phyloP scores from a whole-genome alignment of 92 coral and sea anemone genomes.

The Anthopleura xanthogrammica region DNA sequence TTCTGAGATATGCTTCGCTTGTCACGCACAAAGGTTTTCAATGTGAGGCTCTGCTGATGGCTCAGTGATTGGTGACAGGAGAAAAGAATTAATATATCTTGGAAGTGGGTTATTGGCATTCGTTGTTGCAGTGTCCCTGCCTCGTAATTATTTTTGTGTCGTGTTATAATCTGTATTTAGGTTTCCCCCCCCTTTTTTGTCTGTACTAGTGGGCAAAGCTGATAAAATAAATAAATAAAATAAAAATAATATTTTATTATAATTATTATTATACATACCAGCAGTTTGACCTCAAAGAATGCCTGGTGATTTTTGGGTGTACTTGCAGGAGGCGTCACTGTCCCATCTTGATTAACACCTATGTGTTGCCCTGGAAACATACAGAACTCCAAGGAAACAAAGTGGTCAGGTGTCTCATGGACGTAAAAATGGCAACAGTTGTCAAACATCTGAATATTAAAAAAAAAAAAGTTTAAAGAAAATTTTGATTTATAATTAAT shows the following conservation, averaged over 20 bases:
- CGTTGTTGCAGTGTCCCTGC: too few species aligned
- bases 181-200: too few species aligned
- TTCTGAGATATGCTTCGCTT: too few species aligned
- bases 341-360: constrained; percentile 43
- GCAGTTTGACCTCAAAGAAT: constrained; percentile 54
- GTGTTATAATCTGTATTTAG: too few species aligned
- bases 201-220: too few species aligned
- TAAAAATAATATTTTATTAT: background rate
- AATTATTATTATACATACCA: constrained; percentile 29
- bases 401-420: constrained; percentile 60
- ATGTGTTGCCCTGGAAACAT: constrained; percentile 60
- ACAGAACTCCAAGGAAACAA: constrained; percentile 48
- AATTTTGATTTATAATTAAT: background rate
- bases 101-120: too few species aligned
- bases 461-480: background rate
- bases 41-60: too few species aligned
- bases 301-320: constrained; percentile 40
- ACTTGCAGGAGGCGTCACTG: constrained; percentile 37
- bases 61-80: too few species aligned
- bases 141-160: too few species aligned
- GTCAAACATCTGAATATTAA: constrained; percentile 32
- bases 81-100: too few species aligned
- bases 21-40: too few species aligned
- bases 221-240: background rate
- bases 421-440: constrained; percentile 52